phyloP scores from a whole-genome alignment of 1,140 invertebrate species.

The Brachionus koreanus region DNA sequence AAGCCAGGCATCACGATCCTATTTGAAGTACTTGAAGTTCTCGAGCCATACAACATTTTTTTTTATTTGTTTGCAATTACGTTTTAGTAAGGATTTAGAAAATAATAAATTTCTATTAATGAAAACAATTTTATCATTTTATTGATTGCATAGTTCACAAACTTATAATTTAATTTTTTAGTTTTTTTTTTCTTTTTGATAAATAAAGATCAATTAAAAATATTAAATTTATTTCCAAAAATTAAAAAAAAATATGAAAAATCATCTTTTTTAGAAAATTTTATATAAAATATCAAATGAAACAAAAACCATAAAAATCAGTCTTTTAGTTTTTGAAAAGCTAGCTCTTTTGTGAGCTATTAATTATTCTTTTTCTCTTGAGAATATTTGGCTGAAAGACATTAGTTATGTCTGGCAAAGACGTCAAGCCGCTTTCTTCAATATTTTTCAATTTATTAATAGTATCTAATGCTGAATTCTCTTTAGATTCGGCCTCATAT shows the following conservation, averaged over 20 bases:
- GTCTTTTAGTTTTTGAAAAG: neutral
- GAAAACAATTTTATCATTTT: neutral
- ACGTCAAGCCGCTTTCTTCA: neutral
- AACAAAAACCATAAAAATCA: neutral
- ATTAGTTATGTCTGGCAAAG: conserved; percentile 23
- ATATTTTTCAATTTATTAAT: neutral
- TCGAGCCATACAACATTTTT: neutral
- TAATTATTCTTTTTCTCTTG: conserved; percentile 14
- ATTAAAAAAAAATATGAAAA: neutral
- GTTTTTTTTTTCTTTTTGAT: neutral
- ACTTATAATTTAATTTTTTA: neutral
- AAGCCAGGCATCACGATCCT: neutral
- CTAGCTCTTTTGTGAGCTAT: conserved; percentile 1
- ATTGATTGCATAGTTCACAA: neutral
- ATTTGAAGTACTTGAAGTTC: neutral
- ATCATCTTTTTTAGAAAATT: neutral
- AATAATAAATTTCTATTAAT: neutral
- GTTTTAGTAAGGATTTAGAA: neutral
- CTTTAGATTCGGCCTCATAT: neutral
- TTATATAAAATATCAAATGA: neutral
- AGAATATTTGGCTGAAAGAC: conserved; percentile 36
- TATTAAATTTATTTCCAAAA: neutral
- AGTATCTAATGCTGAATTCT: neutral
- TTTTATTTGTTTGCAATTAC: neutral
- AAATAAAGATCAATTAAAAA: neutral